Percentiles rank a stretch among this genome's conserved stretches.
These are phyloP conservation scores for Euthynnus affinis DNA, from an alignment of 2,797 vertebrate genomes.

Conservation along the genomic window DNA sequence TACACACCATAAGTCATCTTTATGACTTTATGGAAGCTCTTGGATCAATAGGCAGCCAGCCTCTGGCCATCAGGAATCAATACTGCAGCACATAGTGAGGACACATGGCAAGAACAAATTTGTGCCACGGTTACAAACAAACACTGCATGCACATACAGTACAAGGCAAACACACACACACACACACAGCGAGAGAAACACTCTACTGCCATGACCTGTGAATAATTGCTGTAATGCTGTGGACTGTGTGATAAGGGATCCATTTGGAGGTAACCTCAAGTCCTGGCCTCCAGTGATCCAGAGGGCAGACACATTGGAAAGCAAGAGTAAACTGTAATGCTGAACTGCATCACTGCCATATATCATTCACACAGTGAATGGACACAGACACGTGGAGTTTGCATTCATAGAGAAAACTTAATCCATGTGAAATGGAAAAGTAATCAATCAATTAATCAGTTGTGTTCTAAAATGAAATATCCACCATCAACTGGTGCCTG, in stretches of 20 bases:
- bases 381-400: not conserved
- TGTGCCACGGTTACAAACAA: conserved; percentile 31
- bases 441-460: not conserved
- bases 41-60: conserved; percentile 76
- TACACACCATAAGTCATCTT: conserved; percentile 70
- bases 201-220: conserved; percentile 33
- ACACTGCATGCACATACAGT: conserved; percentile 14
- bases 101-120: conserved; percentile 74
- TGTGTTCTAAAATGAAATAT: conserved; percentile 9
- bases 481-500: too few species aligned
- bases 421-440: conserved; percentile 13
- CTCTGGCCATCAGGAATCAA: conserved; percentile 78
- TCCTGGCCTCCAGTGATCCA: conserved; percentile 51
- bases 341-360: conserved; percentile 30
- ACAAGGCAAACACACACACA: conserved; percentile 21
- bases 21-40: conserved; percentile 76
- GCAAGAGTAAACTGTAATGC: conserved; percentile 39
- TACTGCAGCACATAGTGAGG: conserved; percentile 70
- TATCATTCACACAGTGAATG: conserved; percentile 30
- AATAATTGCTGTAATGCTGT: conserved; percentile 54
- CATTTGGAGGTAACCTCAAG: conserved; percentile 55
- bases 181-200: conserved; percentile 9
- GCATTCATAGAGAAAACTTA: conserved; percentile 4
- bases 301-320: conserved; percentile 36
- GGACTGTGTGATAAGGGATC: conserved; percentile 58